Base-by-base conservation (phyloP, 2,797 vertebrate genomes). In the Champsocephalus esox region DNA sequence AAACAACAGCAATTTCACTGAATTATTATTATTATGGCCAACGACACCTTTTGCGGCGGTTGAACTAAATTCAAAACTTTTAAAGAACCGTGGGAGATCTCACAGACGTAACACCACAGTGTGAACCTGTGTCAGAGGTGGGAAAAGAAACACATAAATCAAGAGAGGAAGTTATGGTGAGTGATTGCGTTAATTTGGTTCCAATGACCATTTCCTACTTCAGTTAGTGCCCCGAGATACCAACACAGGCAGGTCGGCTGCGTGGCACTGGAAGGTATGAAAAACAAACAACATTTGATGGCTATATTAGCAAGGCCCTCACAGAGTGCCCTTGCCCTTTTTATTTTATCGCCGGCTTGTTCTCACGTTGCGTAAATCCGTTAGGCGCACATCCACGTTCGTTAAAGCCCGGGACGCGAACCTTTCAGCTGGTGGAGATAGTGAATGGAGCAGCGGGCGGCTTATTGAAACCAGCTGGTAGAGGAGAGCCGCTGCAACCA, bases 381-480 rank as follows among this genome's bases (percentile, higher is more conserved):
- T 93, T 87, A 92, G 84, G 82, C 73, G 86, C 73, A 28, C 76
- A 73, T 89, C 83, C 85, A 84, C 58, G 83, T 92, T 71, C 34
- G 84, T 83, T 77, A 51, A 70, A 72, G 75, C 87, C 87, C 43
- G 59, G 66, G 75, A 57, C 28, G 14, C 58, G 95, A 89, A 94
- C 91, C 91, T 94, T 90, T 90, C 7, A 76, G 70, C 51, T 10
- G 50, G 44, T 60, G 48, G 54, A 79, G 86, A 79, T 90, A 52
- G 92, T 48, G 43, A 80, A 68, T 24, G 77, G 66, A 84, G 88
- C 81, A n/a, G 70, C 21, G 21, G 62, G 72, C n/a, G 21, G 80
- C 87, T 95, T 94, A 94, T 94, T 96, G 90, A 90, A 95, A 96
- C 76, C 91, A 95, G 85, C 89, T 96, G 90, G 79, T 55, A 50